Evolutionary conservation across 2,888 invertebrate species (phyloP).

Genomic region (Podabrus alpinus): DNA sequence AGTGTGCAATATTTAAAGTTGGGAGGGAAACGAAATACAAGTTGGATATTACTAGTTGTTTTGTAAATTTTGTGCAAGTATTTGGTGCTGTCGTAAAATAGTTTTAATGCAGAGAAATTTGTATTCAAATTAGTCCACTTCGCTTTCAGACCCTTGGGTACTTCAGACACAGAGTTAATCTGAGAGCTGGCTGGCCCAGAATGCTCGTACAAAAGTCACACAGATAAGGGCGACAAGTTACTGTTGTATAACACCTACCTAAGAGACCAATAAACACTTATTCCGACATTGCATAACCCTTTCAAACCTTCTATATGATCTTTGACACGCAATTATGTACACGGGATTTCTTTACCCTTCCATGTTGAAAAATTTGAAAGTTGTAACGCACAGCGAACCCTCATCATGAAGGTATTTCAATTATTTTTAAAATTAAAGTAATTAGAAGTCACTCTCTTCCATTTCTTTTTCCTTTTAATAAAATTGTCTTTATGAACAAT

Average conservation of each 20-base stretch:
- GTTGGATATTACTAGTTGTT: not conserved
- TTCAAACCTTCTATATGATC: conserved; percentile 10
- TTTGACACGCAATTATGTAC: conserved; percentile 20
- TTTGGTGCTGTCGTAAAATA: conserved; percentile 5
- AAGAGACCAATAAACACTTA: conserved; percentile 35
- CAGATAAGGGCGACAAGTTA: conserved; percentile 35
- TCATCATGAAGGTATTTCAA: not conserved
- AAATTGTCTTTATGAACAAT: not conserved
- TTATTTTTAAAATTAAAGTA: not conserved
- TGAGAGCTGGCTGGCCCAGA: conserved; percentile 15
- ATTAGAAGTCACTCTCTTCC: not conserved
- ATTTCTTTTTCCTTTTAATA: not conserved
- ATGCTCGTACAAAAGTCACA: conserved; percentile 27
- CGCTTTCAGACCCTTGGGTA: conserved; percentile 5
- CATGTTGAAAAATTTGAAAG: not conserved
- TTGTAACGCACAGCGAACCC: not conserved
- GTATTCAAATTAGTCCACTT: conserved; percentile 1
- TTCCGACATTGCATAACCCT: conserved; percentile 18
- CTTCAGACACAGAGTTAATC: conserved; percentile 9
- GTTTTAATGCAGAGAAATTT: conserved; percentile 11
- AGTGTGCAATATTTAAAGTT: not conserved
- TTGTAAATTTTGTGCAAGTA: not conserved
- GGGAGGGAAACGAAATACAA: not conserved
- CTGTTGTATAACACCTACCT: conserved; percentile 33
- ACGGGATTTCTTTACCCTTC: conserved; percentile 1